Evolutionary conservation across 2,113 vertebrate species (phyloP), one percentile per base, ranked within the genome.

Genomic region (Pelvicachromis taeniatus): DNA sequence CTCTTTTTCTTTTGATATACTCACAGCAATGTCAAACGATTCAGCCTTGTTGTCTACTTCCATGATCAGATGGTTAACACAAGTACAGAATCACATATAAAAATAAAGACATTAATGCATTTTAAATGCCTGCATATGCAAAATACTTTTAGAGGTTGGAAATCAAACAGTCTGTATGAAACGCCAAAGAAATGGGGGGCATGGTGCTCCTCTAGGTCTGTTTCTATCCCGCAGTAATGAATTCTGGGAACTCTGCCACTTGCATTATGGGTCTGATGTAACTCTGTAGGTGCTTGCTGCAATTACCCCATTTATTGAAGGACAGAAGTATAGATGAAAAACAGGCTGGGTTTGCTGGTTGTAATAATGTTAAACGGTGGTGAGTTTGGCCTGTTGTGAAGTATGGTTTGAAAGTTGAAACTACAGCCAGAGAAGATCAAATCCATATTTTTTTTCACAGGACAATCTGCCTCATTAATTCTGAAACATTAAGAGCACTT

Each of bases 231-330:
- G 73, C 78, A 23, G 78, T 92, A 92, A 93, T 90, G 85, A 87
- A 81, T 92, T 95, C 93, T 95, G 94, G 94, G 94, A 95, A 84
- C 42, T 58, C 16, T 81, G 94, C 95, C 95, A 94, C 87, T 50
- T 88, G 88, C 89, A 85, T 93, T 94, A 88, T 89, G 89, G 87
- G 84, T 93, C 87, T 91, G 90, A 93, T 91, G 85, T 89, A 93
- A 89, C 91, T 92, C 83, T 88, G 85, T 88, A 92, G 85, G 73
- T 89, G 91, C 86, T 93, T 58, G 26, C 84, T 93, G 89, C 83
- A 87, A 90, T 94, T 91, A 92, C 63, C 40, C 80, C 42, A 52
- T 40, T 83, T 16, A 29, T 77, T 81, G 81, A 85, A 85, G 87
- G 84, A 80, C 58, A 63, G 86, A 80, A 31, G 6, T n/a, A n/a